Evolutionary conservation across 2,113 vertebrate species (phyloP).

Genomic region (Pollimyrus isidori): DNA sequence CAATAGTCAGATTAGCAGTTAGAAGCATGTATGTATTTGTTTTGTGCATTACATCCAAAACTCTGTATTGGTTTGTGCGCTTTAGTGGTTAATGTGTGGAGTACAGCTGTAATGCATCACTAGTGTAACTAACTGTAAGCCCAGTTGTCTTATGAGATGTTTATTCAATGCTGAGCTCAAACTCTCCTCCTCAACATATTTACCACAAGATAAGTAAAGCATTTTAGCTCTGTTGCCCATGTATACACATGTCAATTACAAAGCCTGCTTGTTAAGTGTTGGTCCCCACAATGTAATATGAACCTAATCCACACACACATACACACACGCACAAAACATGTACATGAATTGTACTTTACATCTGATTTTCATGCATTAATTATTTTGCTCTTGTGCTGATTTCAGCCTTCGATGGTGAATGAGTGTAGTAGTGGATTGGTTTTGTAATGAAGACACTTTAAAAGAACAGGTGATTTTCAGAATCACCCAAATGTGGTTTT

Average conservation of each 20-base stretch:
- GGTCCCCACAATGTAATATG: background rate
- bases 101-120: conserved; percentile 46
- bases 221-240: background rate
- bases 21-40: conserved; percentile 11
- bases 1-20: background rate
- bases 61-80: conserved; percentile 37
- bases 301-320: background rate
- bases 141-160: conserved; percentile 43
- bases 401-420: background rate
- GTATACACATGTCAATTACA: conserved; percentile 4
- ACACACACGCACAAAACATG: background rate
- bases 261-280: background rate
- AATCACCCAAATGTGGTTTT: background rate
- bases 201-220: conserved; percentile 1
- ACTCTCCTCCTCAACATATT: conserved; percentile 34
- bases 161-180: conserved; percentile 16
- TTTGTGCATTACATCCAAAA: conserved; percentile 26
- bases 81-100: conserved; percentile 46
- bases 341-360: background rate
- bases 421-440: background rate
- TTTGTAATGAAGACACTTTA: background rate
- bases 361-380: background rate
- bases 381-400: background rate
- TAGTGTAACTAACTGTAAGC: conserved; percentile 36
- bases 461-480: conserved; percentile 2